Conservation (phyloP, 2,888 invertebrate species). For the Nemotelus pantherinus region DNA sequence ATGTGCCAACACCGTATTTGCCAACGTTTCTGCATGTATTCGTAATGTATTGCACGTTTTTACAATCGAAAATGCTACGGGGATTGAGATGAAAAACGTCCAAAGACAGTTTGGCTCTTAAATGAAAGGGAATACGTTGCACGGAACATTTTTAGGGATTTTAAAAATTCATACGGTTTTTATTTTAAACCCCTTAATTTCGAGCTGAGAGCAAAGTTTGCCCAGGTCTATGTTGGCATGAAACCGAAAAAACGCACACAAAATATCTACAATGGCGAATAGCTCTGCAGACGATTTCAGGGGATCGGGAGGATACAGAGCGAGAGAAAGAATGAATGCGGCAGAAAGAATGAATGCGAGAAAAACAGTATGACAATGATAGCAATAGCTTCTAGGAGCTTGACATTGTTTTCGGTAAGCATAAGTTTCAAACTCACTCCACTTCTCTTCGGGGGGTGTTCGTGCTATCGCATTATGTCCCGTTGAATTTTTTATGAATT, state of each 20-base stretch:
- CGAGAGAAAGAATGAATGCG: not conserved
- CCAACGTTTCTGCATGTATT: not conserved
- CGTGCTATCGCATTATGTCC: conserved; percentile 47
- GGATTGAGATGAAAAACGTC: conserved; percentile 8
- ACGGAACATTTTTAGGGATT: conserved; percentile 37
- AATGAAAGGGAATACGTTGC: conserved; percentile 41
- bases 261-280: not conserved
- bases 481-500: conserved; percentile 51
- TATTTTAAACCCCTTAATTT: conserved; percentile 54
- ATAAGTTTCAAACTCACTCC: not conserved
- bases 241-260: no score
- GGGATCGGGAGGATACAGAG: not conserved
- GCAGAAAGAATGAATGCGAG: conserved; percentile 1
- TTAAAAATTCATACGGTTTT: conserved; percentile 56
- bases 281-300: not conserved
- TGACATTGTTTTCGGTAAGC: conserved; percentile 21
- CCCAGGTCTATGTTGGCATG: not conserved
- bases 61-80: not conserved
- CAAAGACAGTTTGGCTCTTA: conserved; percentile 21
- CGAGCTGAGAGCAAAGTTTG: conserved; percentile 49
- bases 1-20: not conserved
- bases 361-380: conserved; percentile 24
- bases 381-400: conserved; percentile 18
- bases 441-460: conserved; percentile 22
- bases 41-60: not conserved